Conservation (phyloP, 2,888 invertebrate species). For the Amphipyra tragopoginis region DNA sequence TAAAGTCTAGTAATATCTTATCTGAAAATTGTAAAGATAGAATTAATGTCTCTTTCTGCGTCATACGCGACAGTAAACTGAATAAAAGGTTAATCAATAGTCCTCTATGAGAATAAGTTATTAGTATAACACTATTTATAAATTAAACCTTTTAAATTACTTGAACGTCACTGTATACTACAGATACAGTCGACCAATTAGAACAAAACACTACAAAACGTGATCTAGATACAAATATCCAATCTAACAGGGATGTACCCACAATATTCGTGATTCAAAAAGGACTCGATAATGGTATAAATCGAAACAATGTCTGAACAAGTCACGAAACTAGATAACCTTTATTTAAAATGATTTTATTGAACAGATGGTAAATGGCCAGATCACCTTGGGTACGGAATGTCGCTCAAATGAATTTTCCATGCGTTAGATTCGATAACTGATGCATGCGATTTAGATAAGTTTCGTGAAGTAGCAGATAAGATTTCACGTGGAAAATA, state of each 20-base stretch:
- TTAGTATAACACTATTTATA: background rate
- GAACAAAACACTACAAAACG: constrained; percentile 21
- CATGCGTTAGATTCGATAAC: constrained; percentile 36
- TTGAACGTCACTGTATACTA: background rate
- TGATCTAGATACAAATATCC: constrained; percentile 31
- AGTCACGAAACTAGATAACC: constrained; percentile 72
- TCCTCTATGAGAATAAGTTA: constrained; percentile 5
- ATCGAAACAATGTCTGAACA: constrained; percentile 52
- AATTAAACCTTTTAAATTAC: background rate
- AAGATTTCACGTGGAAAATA: constrained; percentile 1
- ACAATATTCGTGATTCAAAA: constrained; percentile 50
- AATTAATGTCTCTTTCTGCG: constrained; percentile 8
- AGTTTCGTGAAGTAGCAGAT: constrained; percentile 8
- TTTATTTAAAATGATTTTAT: constrained; percentile 73
- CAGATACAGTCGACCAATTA: constrained; percentile 23
- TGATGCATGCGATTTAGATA: constrained; percentile 34
- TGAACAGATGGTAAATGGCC: constrained; percentile 62
- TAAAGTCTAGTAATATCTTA: constrained; percentile 5
- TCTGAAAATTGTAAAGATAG: constrained; percentile 11
- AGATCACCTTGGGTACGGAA: constrained; percentile 68
- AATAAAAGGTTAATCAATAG: constrained; percentile 12
- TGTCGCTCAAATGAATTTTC: constrained; percentile 60
- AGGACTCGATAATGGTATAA: constrained; percentile 40
- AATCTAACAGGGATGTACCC: constrained; percentile 34
- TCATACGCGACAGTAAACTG: constrained; percentile 9